A percentile compares a stretch with the other conserved stretches of the same genome.
Evolutionary conservation across 2,888 invertebrate genomes (phyloP).

Genomic region (Calliphora vomitoria): DNA sequence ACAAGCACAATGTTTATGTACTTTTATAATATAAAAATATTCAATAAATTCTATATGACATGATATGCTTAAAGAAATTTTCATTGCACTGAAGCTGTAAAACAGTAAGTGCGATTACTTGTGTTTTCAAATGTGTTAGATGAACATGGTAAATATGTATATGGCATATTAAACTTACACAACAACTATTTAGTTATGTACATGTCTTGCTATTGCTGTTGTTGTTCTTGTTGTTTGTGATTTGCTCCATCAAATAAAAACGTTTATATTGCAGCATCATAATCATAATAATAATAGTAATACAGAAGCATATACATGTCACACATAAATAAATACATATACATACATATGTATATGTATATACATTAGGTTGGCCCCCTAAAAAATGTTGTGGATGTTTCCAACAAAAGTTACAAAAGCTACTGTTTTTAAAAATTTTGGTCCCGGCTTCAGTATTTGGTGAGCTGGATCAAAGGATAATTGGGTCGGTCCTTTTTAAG

Average conservation of each 20-base stretch:
- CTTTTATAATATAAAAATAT: neutral
- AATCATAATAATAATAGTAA: slow-evolving; percentile 26
- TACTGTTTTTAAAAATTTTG: no score
- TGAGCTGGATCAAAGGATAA: no score
- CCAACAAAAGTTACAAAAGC: no score
- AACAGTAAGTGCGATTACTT: neutral
- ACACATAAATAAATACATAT: slow-evolving; percentile 4
- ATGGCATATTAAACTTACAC: neutral
- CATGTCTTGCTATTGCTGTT: neutral
- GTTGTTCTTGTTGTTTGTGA: slow-evolving; percentile 10
- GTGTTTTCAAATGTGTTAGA: neutral
- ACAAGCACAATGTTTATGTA: no score
- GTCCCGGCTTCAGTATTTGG: no score
- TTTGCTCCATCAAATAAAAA: slow-evolving; percentile 41
- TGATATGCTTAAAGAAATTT: neutral
- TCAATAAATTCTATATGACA: neutral
- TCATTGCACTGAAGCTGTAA: neutral
- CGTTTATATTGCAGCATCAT: slow-evolving; percentile 48
- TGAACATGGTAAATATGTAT: neutral
- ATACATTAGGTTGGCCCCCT: no score
- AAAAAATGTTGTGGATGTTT: no score
- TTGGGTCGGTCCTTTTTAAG: no score
- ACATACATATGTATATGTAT: no score
- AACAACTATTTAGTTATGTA: neutral
- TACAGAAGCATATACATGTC: slow-evolving; percentile 3